Conservation (phyloP, 2,888 invertebrate genomes). For the Volucella inflata region DNA sequence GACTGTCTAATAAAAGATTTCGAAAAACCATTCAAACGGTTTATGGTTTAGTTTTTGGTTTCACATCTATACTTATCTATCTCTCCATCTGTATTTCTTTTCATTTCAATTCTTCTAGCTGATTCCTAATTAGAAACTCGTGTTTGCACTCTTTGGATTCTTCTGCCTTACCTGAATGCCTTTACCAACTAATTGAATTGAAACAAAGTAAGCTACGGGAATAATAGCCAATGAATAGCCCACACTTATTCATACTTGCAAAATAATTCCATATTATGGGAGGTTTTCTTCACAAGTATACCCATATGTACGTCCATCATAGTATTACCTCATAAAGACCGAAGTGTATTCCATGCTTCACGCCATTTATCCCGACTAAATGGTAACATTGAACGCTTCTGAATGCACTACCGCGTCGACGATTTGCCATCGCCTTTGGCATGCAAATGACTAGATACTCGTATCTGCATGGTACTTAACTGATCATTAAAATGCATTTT, state of each 20-base stretch:
- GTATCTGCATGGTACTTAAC: not conserved
- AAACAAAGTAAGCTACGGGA: slow-evolving; percentile 1
- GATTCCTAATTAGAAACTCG: slow-evolving; percentile 13
- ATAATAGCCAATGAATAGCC: slow-evolving; percentile 40
- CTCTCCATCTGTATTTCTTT: too few species aligned
- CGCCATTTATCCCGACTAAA: slow-evolving; percentile 22
- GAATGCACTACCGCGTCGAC: slow-evolving; percentile 1
- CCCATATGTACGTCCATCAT: not conserved
- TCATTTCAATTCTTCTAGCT: not conserved
- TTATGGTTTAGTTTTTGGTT: too few species aligned
- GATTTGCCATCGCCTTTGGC: slow-evolving; percentile 9
- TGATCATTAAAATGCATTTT: slow-evolving; percentile 40
- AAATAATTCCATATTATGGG: slow-evolving; percentile 36
- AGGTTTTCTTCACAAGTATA: slow-evolving; percentile 11
- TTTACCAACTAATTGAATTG: slow-evolving; percentile 5
- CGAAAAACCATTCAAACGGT: too few species aligned
- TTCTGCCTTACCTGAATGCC: not conserved
- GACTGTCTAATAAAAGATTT: not conserved
- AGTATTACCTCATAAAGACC: slow-evolving; percentile 13
- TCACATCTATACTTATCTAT: too few species aligned
- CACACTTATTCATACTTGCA: not conserved
- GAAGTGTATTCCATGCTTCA: slow-evolving; percentile 47
- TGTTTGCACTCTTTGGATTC: slow-evolving; percentile 12
- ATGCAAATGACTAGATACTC: slow-evolving; percentile 42
- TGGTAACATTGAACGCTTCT: slow-evolving; percentile 50